phyloP scores from a whole-genome alignment of 2,888 invertebrate genomes.

The Pyrrhia umbra region DNA sequence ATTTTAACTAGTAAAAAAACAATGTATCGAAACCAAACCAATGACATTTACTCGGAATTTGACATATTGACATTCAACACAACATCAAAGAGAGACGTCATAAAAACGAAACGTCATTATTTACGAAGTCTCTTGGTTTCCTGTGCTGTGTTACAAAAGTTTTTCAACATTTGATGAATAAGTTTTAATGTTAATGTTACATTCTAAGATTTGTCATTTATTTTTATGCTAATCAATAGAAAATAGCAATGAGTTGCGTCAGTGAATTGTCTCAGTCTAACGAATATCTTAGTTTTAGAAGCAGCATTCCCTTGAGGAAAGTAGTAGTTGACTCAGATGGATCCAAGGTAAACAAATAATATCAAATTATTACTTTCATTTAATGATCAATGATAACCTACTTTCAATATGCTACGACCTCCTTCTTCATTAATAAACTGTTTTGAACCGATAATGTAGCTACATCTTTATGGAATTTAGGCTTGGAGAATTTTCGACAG shows the following conservation, averaged over 20 bases:
- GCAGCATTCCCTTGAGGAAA: conserved; percentile 93
- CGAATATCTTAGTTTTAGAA: conserved; percentile 95
- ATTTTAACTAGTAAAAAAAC: no score
- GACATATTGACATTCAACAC: background rate
- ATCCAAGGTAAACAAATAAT: conserved; percentile 91
- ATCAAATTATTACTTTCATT: conserved; percentile 5
- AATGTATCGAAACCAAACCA: background rate
- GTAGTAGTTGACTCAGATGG: conserved; percentile 95
- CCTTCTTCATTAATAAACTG: background rate
- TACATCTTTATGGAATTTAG: conserved; percentile 74
- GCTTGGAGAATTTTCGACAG: conserved; percentile 97
- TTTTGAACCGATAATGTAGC: background rate
- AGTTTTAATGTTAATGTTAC: conserved; percentile 18
- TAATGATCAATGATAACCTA: conserved; percentile 13
- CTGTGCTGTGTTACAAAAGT: no score
- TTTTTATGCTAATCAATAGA: conserved; percentile 20
- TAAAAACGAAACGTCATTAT: conserved; percentile 8
- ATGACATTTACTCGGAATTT: background rate
- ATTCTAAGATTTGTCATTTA: conserved; percentile 9
- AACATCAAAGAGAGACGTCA: background rate
- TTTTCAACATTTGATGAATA: background rate
- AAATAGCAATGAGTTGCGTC: conserved; percentile 90
- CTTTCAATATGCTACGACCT: conserved; percentile 3
- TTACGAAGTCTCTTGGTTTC: background rate
- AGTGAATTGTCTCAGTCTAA: conserved; percentile 94